Evolutionary conservation across 2,888 invertebrate genomes (phyloP), one percentile per base, ranked within the genome.

Genomic region (Drosophila nr. perissopoda): DNA sequence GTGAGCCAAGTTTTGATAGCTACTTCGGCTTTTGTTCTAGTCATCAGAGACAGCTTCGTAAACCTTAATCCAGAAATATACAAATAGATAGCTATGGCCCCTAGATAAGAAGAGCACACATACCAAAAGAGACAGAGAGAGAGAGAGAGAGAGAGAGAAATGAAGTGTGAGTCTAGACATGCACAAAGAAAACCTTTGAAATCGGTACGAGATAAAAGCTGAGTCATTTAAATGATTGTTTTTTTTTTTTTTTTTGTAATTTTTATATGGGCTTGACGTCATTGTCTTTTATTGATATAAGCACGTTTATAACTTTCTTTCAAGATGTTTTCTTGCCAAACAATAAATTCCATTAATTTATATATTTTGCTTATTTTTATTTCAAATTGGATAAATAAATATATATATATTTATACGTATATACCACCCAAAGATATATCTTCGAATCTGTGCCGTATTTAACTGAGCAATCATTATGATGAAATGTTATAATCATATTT

Each of bases 31-130:
- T 59, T 62, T 57, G 42, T 60, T 31, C 48, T 42, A 53, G 36
- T 42, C 52, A 36, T 25, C 51, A 59, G 29, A 18, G 18, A 60
- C 16, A 56, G 58, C 49, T 59, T 56, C 58, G 51, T 56, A 71
- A 36, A 29, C 49, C 18, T 18, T 48, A 13, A 66, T 25, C 13
- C 42, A 36, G 1, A 45, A 18, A 31, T 51, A 69, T 25, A 57
- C 7, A 52, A 52, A 48, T 34, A 18, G n/a, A 25, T 54, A 33
- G 33, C 33, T 53, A 34, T 42, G n/a, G 52, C 36, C 34, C 76
- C 77, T 62, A 65, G 69, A 78, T 73, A 52, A 63, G 76, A 77
- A 74, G 65, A 78, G 54, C 29, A 18, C 66, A 57, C 21, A 21
- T 8, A 16, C 21, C 45, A 45, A 45, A 16, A 1, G 2, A 38